Evolutionary conservation across 1,140 invertebrate genomes (phyloP), one percentile per base, ranked within the genome.

Genomic region (Colletes latitarsis): DNA sequence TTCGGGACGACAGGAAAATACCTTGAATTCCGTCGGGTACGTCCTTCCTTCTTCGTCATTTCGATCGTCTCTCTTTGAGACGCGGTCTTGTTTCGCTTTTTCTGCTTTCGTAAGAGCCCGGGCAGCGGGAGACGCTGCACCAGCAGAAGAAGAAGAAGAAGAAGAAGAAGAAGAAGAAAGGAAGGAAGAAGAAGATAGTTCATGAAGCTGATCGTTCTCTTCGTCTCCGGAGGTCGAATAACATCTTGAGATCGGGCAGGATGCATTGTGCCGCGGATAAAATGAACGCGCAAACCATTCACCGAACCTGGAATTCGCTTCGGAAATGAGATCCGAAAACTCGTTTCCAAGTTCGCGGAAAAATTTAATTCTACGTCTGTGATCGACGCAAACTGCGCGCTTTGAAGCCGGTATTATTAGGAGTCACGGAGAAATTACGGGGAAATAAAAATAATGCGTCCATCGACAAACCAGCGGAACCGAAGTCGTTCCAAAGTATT

Each of bases 1-100:
- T 83, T 83, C 84, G 82, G 77, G 60, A 77, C 79, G 82, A 73
- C 70, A 77, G 69, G 78, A 84, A 86, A 88, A 86, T 86, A 81
- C 75, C 82, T 88, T n/a, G 82, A 86, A 88, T 88, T 86, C 86
- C 83, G 53, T 77, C 17, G 19, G 30, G 58, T 52, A 10, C 69
- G 15, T 76, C 60, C 66, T 71, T 81, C 66, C 41, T 70, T 55
- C 46, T 39, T 60, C 62, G 55, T 77, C 72, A 72, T 62, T 57
- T 60, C 43, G 19, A 43, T 77, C 79, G 49, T 71, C 30, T 77
- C 74, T 19, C 57, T 75, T 79, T 70, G 14, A 17, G 68, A 5
- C 64, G 39, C 68, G 5, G 62, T 46, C 46, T 70, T 70, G 58
- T 80, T 75, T 80, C 63, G 17, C 78, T 74, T 76, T 75, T 81